Conservation (phyloP, 2,797 vertebrate species). For the Sciaenops ocellatus region DNA sequence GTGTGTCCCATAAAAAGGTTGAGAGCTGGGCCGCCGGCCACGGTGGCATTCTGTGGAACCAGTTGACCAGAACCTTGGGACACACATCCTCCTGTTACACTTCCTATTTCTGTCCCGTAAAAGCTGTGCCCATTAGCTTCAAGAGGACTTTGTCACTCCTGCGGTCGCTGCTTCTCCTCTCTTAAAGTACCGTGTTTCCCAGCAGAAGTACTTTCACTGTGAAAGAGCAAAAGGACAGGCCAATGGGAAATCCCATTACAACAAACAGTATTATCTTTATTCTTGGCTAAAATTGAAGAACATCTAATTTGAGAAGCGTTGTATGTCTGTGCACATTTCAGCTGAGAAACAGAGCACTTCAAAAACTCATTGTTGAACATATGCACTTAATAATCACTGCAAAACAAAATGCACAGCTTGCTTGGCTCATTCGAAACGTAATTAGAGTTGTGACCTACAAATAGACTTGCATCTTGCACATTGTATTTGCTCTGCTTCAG, state of each 20-base stretch:
- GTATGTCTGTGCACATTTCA: background rate
- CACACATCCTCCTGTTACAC: slow-evolving; percentile 67
- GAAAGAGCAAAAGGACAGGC: background rate
- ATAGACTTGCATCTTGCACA: slow-evolving; percentile 12
- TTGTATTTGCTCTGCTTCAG: slow-evolving; percentile 25
- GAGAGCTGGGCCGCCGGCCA: slow-evolving; percentile 64
- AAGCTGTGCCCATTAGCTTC: slow-evolving; percentile 39
- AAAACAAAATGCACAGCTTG: slow-evolving; percentile 8
- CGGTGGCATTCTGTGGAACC: slow-evolving; percentile 67
- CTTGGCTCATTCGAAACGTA: slow-evolving; percentile 2
- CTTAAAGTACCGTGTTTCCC: background rate
- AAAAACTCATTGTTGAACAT: slow-evolving; percentile 3
- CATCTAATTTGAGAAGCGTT: background rate
- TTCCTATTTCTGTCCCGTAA: slow-evolving; percentile 75
- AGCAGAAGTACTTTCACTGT: background rate
- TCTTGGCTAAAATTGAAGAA: background rate
- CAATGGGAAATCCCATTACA: background rate
- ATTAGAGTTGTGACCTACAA: slow-evolving; percentile 11
- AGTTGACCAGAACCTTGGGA: slow-evolving; percentile 70
- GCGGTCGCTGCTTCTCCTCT: slow-evolving; percentile 14
- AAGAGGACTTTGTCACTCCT: slow-evolving; percentile 41
- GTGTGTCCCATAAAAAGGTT: slow-evolving; percentile 60
- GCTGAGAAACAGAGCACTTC: background rate
- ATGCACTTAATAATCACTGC: background rate
- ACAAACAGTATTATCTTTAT: background rate